Evolutionary conservation across 2,113 vertebrate species (phyloP), one percentile per base, ranked within the genome.

Genomic region (Asarcornis scutulata): DNA sequence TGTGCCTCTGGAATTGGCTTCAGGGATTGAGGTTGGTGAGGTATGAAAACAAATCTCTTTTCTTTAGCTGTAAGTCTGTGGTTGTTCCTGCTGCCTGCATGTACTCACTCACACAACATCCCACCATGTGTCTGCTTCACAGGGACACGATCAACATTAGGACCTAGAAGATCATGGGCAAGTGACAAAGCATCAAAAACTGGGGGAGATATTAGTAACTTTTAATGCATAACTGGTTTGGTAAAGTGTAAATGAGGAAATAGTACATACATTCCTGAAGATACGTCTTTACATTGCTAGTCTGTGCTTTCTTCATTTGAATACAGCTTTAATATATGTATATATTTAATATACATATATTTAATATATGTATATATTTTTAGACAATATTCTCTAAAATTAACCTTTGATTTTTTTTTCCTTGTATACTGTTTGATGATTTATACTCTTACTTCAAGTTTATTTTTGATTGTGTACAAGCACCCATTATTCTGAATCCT

Each of bases 371-470:
- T 46, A 46, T 46, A 46, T 46, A 46, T 46, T 18, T 29, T 38
- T 10, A 73, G 2, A 0, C 8, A 71, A 2, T 3, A 67, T 42
- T 74, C 4, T 85, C 36, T 23, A 18, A 31, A 77, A 60, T 66
- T 29, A 60, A 36, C 0, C 23, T 71, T 18, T 46, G 16, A 42
- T 55, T 53, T 77, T 62, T 62, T 36, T 76, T 77, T 32, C 22
- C 15, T 83, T 8, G 55, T 53, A 26, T 75, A 25, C 1, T 26
- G 3, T 80, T 8, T 55, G 2, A 0, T 1, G 11, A 60, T 62
- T 89, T 50, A 46, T 50, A 53, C n/a, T 42, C 5, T 38, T 15
- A 46, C 2, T n/a, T 78, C 5, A 68, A 38, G 17, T 17, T 68
- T 8, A 34, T 72, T 40, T 32, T 74, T 38, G 4, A 52, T 52